Evolutionary conservation across 1,140 invertebrate genomes (phyloP).

Genomic region (Kradibia gibbosae): DNA sequence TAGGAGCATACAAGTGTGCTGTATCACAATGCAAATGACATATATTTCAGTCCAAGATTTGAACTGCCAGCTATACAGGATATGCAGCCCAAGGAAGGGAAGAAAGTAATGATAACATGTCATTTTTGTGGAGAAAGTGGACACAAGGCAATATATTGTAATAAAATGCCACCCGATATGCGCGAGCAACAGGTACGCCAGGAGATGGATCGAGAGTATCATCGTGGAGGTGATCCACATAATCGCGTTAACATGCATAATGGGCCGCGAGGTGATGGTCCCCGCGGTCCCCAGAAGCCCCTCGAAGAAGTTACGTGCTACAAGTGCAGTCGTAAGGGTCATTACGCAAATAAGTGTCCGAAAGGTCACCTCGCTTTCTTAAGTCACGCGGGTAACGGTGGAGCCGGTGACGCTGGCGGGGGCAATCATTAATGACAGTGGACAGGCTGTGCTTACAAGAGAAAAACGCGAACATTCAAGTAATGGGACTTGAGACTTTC

Average conservation of each 20-base stretch:
- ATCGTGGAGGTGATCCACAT: constrained; percentile 56
- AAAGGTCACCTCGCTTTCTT: constrained; percentile 97
- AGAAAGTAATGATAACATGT: constrained; percentile 89
- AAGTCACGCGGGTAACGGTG: constrained; percentile 75
- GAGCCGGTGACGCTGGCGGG: constrained; percentile 33
- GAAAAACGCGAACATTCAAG: constrained; percentile 8
- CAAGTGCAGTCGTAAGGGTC: constrained; percentile 98
- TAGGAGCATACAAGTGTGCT: too few species aligned
- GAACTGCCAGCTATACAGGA: constrained; percentile 93
- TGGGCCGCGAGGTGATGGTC: constrained; percentile 58
- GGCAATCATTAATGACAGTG: constrained; percentile 32
- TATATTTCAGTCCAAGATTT: constrained; percentile 84
- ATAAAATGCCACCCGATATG: constrained; percentile 84
- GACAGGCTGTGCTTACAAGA: background rate
- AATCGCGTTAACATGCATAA: constrained; percentile 67
- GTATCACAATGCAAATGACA: background rate
- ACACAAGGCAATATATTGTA: constrained; percentile 94
- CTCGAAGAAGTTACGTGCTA: constrained; percentile 96
- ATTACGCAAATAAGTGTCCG: constrained; percentile 99
- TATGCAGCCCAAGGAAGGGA: constrained; percentile 84
- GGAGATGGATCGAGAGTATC: constrained; percentile 65
- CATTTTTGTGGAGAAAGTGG: constrained; percentile 97
- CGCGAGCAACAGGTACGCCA: constrained; percentile 74
- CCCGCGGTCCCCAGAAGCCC: constrained; percentile 78
- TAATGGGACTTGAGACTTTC: background rate